Conservation (phyloP, 2,888 invertebrate species). For the Apamea sordens region DNA sequence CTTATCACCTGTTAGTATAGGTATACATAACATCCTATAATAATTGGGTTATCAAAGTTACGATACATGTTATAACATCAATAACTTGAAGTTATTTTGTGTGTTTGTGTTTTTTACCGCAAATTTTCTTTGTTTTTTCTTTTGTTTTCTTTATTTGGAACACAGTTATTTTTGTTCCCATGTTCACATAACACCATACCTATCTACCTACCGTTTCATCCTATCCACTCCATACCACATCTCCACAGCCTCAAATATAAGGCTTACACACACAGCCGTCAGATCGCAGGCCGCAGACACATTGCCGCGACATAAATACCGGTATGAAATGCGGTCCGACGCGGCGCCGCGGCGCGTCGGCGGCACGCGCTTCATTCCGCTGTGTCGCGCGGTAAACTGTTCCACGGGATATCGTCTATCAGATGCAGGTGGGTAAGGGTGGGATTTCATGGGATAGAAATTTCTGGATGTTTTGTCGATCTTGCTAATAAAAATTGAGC, state of each 20-base stretch:
- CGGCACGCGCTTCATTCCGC: slow-evolving; percentile 44
- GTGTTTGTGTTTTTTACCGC: too few relatives aligned
- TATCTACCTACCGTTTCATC: not conserved
- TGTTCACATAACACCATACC: not conserved
- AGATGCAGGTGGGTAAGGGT: slow-evolving; percentile 54
- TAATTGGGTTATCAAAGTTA: not conserved
- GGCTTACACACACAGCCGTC: slow-evolving; percentile 26
- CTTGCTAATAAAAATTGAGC: not conserved
- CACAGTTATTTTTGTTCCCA: not conserved
- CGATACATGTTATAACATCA: not conserved
- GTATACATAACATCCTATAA: not conserved
- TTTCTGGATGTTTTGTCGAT: not conserved
- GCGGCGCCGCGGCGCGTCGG: slow-evolving; percentile 39
- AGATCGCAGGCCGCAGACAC: slow-evolving; percentile 51
- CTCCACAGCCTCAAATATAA: slow-evolving; percentile 19
- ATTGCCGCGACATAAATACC: slow-evolving; percentile 55
- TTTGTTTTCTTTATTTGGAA: not conserved
- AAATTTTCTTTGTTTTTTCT: too few relatives aligned
- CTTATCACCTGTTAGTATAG: not conserved
- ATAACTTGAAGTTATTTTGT: not conserved
- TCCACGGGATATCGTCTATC: slow-evolving; percentile 66
- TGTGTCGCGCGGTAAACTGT: slow-evolving; percentile 58
- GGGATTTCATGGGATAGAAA: not conserved
- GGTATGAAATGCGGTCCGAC: slow-evolving; percentile 56
- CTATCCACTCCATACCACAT: not conserved